A percentile compares a stretch with the other conserved stretches of the same genome.
phyloP scores from a whole-genome alignment of 2,113 vertebrate species.

The Forbesichthys agassizii region DNA sequence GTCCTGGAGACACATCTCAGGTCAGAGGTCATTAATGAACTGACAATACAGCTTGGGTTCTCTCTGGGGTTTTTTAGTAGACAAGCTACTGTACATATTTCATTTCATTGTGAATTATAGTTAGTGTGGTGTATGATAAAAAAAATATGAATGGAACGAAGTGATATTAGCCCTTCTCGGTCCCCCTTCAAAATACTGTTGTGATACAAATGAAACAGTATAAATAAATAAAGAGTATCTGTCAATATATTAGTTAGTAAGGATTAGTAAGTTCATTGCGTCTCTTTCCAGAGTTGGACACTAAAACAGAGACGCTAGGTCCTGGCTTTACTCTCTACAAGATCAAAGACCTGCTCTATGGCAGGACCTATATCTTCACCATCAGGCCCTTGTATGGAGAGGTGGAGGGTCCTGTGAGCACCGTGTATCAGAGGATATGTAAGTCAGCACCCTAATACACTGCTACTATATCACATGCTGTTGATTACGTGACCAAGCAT shows the following conservation, averaged over 20 bases:
- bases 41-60: background rate
- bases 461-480: background rate
- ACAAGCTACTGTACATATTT: too few relatives aligned
- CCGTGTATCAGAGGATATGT: conserved; percentile 77
- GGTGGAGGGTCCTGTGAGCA: conserved; percentile 74
- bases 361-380: conserved; percentile 80
- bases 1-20: conserved; percentile 83
- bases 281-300: conserved; percentile 74
- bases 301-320: conserved; percentile 72
- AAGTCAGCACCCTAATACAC: conserved; percentile 25
- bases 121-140: background rate
- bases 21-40: conserved; percentile 51
- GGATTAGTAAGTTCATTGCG: background rate
- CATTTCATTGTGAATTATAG: too few relatives aligned
- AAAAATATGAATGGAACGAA: background rate
- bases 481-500: background rate
- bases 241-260: too few relatives aligned
- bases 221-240: too few relatives aligned
- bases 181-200: too few relatives aligned
- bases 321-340: conserved; percentile 68
- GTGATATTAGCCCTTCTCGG: too few relatives aligned
- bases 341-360: conserved; percentile 72
- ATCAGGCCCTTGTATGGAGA: conserved; percentile 83
- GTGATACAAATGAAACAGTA: too few relatives aligned
- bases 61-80: too few relatives aligned